A percentile compares a stretch with the other conserved stretches of the same genome.
These are phyloP conservation scores for Archips xylosteana DNA, from an alignment of 2,888 invertebrate genomes.

Conservation along the genomic window DNA sequence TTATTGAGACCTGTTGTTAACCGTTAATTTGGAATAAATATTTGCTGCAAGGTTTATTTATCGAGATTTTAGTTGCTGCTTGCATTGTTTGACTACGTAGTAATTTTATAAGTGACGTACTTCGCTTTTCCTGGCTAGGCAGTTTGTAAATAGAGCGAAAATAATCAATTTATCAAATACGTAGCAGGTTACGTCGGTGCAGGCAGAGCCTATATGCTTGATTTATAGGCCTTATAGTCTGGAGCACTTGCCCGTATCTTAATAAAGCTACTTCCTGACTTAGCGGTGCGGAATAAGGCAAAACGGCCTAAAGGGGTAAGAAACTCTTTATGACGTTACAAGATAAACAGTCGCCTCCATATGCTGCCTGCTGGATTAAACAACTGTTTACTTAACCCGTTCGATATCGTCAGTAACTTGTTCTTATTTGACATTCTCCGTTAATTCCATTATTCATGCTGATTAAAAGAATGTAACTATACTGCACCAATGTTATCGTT, in stretches of 20 bases:
- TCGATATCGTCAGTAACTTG: neutral
- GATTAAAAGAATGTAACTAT: conserved; percentile 1
- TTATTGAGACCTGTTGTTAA: neutral
- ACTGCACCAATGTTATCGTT: neutral
- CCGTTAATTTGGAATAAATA: neutral
- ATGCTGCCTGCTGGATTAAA: neutral
- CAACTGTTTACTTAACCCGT: neutral
- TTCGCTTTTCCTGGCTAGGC: no score
- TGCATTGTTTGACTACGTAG: neutral
- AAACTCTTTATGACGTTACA: neutral
- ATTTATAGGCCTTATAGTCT: neutral
- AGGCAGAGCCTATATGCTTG: neutral
- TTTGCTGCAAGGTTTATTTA: neutral
- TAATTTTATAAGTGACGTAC: neutral
- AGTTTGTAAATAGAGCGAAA: no score
- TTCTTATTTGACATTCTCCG: neutral
- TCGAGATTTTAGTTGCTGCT: neutral
- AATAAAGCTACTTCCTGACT: no score
- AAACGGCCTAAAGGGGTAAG: neutral
- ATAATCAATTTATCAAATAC: no score
- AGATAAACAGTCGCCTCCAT: neutral
- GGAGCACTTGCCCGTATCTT: no score
- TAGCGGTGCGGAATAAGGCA: no score
- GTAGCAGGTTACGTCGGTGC: no score
- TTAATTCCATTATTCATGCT: conserved; percentile 4